Evolutionary conservation across 1,140 invertebrate species (phyloP).

Genomic region (Meloidogyne floridensis): DNA sequence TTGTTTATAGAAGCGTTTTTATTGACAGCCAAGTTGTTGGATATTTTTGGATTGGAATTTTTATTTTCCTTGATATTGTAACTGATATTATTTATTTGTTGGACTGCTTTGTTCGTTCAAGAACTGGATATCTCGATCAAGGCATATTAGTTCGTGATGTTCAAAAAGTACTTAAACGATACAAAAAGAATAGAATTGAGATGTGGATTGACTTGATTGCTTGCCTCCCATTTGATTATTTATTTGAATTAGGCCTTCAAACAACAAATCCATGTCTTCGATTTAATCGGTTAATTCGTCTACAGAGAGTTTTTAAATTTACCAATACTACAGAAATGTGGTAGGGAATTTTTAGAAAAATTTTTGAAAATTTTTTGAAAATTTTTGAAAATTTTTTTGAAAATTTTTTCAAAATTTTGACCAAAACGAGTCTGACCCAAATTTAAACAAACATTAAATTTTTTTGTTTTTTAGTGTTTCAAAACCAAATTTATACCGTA

Average conservation of each 20-base stretch:
- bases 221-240: conserved; percentile 17
- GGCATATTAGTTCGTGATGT: conserved; percentile 22
- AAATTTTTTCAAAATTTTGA: not conserved
- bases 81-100: conserved; percentile 84
- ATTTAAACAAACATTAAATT: conserved; percentile 73
- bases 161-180: conserved; percentile 1
- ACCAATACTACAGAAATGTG: conserved; percentile 25
- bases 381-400: not conserved
- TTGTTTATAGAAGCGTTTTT: conserved; percentile 85
- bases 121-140: conserved; percentile 73
- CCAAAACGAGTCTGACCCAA: not conserved
- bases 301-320: conserved; percentile 11
- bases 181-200: conserved; percentile 6
- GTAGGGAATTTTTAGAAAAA: too few relatives aligned
- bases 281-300: conserved; percentile 19
- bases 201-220: conserved; percentile 12
- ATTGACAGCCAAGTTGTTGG: conserved; percentile 79
- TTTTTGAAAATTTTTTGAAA: not conserved
- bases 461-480: conserved; percentile 71
- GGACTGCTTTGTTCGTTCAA: conserved; percentile 81
- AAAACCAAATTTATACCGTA: conserved; percentile 77
- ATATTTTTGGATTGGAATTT: conserved; percentile 71
- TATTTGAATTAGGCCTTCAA: conserved; percentile 12
- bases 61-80: conserved; percentile 78
- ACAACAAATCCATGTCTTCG: conserved; percentile 28